Percentiles rank a stretch among this genome's conserved stretches.
These are phyloP conservation scores for Agrochola litura DNA, from an alignment of 2,888 invertebrate genomes.

Conservation along the genomic window DNA sequence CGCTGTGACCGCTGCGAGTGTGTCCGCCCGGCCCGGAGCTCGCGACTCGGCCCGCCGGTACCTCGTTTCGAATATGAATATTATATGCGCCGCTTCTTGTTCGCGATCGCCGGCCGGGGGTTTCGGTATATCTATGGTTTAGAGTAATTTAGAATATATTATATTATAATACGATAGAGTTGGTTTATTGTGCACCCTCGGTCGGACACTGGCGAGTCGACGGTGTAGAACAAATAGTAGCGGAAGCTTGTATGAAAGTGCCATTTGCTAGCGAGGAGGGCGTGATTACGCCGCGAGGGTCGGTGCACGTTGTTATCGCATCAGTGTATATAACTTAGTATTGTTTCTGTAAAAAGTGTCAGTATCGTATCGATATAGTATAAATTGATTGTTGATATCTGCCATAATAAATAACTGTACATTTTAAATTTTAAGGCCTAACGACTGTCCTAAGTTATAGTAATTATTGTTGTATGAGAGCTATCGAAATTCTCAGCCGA, in stretches of 20 bases:
- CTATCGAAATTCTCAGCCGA: constrained; percentile 75
- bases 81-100: constrained; percentile 71
- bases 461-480: constrained; percentile 83
- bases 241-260: constrained; percentile 76
- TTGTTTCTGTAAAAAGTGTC: constrained; percentile 86
- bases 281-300: constrained; percentile 68
- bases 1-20: constrained; percentile 55
- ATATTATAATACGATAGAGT: constrained; percentile 66
- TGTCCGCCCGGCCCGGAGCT: constrained; percentile 47
- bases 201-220: constrained; percentile 60
- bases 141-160: constrained; percentile 77
- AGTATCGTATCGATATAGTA: constrained; percentile 84
- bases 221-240: constrained; percentile 65
- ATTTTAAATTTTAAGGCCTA: constrained; percentile 89
- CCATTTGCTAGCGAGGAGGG: constrained; percentile 75
- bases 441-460: constrained; percentile 88
- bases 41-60: constrained; percentile 66
- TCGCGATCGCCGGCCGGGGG: constrained; percentile 69
- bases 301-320: constrained; percentile 79
- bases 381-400: constrained; percentile 89
- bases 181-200: constrained; percentile 72
- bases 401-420: constrained; percentile 90
- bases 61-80: constrained; percentile 71
- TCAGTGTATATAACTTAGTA: constrained; percentile 80
- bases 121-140: constrained; percentile 76